phyloP scores from a whole-genome alignment of 2,888 invertebrate genomes.

The Chesias legatella region DNA sequence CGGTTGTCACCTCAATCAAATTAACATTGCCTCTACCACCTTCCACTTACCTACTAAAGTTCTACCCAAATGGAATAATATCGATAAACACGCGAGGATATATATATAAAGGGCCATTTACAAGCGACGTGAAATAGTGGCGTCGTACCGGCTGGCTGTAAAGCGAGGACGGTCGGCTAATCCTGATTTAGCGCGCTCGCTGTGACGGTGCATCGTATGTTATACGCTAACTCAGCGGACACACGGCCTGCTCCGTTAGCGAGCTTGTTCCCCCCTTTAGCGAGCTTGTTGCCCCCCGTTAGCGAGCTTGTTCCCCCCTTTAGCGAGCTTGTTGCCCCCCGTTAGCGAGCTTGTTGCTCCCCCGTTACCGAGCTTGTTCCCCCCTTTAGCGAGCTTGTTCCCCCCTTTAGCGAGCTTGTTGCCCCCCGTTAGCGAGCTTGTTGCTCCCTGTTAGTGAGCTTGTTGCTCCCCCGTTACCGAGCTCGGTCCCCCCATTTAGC shows the following conservation, averaged over 20 bases:
- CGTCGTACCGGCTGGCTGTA: conserved; percentile 55
- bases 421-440: no score
- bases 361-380: no score
- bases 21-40: conserved; percentile 15
- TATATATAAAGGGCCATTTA: conserved; percentile 38
- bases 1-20: conserved; percentile 7
- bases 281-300: no score
- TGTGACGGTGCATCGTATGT: conserved; percentile 56
- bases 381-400: no score
- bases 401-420: no score
- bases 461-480: no score
- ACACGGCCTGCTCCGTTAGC: conserved; percentile 31
- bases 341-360: no score
- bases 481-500: no score
- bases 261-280: conserved; percentile 5
- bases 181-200: conserved; percentile 74
- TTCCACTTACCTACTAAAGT: conserved; percentile 23
- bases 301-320: no score
- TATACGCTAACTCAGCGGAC: conserved; percentile 52
- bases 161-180: conserved; percentile 68
- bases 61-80: conserved; percentile 20
- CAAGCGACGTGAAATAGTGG: conserved; percentile 59
- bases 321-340: no score
- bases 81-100: conserved; percentile 20
- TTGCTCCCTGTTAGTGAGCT: no score